phyloP scores from a whole-genome alignment of 2,888 invertebrate species.

The Reticulitermes lucifugus region DNA sequence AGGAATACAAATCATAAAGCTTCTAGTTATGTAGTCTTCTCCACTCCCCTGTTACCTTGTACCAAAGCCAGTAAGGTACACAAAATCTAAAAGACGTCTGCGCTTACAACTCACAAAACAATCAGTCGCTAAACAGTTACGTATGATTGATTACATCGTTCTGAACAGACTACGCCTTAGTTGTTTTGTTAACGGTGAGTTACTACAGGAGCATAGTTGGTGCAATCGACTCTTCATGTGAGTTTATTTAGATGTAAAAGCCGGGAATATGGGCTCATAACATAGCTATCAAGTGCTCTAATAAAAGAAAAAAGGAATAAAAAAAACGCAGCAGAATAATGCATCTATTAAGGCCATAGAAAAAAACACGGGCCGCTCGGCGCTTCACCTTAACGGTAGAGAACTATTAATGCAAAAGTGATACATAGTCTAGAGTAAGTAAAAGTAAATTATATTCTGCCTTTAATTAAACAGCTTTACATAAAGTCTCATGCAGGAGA shows the following conservation, averaged over 20 bases:
- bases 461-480: too few species aligned
- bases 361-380: neutral
- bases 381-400: conserved; percentile 6
- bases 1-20: too few species aligned
- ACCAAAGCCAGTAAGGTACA: too few species aligned
- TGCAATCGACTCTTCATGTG: neutral
- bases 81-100: too few species aligned
- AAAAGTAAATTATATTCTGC: too few species aligned
- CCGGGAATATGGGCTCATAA: conserved; percentile 3
- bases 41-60: too few species aligned
- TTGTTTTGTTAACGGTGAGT: neutral
- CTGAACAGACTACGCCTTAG: too few species aligned
- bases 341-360: conserved; percentile 13
- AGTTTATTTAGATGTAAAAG: conserved; percentile 31
- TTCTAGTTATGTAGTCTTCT: too few species aligned
- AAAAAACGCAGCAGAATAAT: conserved; percentile 7
- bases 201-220: neutral
- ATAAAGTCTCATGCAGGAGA: too few species aligned
- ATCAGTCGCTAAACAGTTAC: too few species aligned
- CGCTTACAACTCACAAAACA: too few species aligned
- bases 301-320: neutral
- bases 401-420: neutral
- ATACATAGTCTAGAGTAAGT: neutral
- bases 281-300: conserved; percentile 17
- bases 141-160: too few species aligned